Base-by-base conservation (phyloP, 2,888 invertebrate genomes). In the Eubasilissa splendida region DNA sequence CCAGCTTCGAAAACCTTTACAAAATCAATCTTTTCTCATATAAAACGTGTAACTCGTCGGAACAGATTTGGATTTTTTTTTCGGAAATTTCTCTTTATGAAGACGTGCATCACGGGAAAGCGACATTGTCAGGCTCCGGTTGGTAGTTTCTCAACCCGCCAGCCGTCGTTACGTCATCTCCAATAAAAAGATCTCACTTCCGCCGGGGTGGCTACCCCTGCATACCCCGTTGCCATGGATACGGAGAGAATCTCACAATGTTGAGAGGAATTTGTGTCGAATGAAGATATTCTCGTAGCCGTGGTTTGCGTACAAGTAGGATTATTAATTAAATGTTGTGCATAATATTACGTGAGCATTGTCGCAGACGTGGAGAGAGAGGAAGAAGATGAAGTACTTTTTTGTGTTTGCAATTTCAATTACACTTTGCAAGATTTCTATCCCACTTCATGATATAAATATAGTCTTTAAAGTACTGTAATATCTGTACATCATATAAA, bases 101-200 rank as follows among this genome's bases (percentile, higher is more conserved):
- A 78, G 78, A 78, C 59, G 78, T 78, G 78, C 70, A 78, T 78
- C 78, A 71, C 68, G 33, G 58, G 78, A 60, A 71, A 78, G 71
- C 78, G 78, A 71, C 78, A 71, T 78, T 78, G 78, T 71, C 59
- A 58, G 79, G 59, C 65, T 60, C 56, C 71, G 31, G 60, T 33
- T 33, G 65, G 50, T 52, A 65, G 79, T 74, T 63, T 74, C 54
- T 31, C 42, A 79, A 50, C 79, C 75, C 76, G 59, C 68, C 59
- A 50, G 59, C 31, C 56, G 54, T 59, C 60, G 76, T 79, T 79
- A 75, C 76, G 75, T 76, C 79, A 76, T 76, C 76, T 74, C 58
- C 73, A 79, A 78, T 78, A 65, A 70, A 73, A 79, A 54, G 53
- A 14, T 71, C 54, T 71, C 54, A 53, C 71, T 71, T 71, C 54